Conservation (phyloP, 1,140 invertebrate species). For the Zaprionus gabonicus region DNA sequence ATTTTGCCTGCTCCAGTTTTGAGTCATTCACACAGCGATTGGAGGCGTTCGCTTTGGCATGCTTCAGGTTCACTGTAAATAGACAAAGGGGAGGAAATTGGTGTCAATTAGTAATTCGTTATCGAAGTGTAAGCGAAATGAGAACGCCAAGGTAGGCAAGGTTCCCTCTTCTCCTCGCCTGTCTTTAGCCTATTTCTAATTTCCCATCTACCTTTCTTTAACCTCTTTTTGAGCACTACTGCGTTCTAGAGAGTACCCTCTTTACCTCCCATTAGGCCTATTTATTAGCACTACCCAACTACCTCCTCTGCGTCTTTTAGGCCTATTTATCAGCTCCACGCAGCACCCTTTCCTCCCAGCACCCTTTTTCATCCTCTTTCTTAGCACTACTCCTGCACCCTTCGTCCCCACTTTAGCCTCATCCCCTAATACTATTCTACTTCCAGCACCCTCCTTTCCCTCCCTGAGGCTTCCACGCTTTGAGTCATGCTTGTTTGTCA, state of each 20-base stretch:
- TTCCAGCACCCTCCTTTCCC: neutral
- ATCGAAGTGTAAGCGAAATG: slow-evolving; percentile 32
- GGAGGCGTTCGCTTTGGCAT: slow-evolving; percentile 5
- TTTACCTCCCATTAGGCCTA: neutral
- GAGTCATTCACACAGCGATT: slow-evolving; percentile 32
- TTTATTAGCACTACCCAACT: neutral
- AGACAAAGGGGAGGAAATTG: slow-evolving; percentile 35
- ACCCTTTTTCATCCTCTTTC: too few species aligned
- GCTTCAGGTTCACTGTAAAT: slow-evolving; percentile 33
- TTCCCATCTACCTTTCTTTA: neutral
- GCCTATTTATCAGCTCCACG: neutral
- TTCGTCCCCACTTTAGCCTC: too few species aligned
- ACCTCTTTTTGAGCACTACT: neutral
- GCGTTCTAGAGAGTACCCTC: neutral
- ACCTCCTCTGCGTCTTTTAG: neutral
- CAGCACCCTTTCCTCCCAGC: neutral
- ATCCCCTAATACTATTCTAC: neutral
- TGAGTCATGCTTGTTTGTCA: slow-evolving; percentile 34
- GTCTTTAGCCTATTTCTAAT: slow-evolving; percentile 6
- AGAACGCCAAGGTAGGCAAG: neutral
- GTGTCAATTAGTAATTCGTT: slow-evolving; percentile 56
- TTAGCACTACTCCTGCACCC: too few species aligned
- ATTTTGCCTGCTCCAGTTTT: slow-evolving; percentile 25
- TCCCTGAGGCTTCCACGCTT: neutral
- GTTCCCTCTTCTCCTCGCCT: neutral